Base-by-base conservation (phyloP, 2,797 vertebrate species). In the Avahi laniger region DNA sequence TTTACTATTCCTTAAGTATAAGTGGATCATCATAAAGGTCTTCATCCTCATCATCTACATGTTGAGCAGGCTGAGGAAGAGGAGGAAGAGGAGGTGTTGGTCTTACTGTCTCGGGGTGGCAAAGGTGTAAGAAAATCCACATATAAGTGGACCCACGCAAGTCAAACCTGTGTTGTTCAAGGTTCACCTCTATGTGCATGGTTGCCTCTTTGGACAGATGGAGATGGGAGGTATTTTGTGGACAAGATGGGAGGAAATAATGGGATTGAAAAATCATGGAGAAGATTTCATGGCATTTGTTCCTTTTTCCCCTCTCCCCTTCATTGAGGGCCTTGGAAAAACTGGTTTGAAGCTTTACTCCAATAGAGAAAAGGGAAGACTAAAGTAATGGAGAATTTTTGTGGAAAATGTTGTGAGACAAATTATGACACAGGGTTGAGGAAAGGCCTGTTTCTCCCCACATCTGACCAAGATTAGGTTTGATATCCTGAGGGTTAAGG, bases 131-230 rank as follows among this genome's bases (percentile, higher is more conserved):
- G 22, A 79, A 54, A 28, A 28, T 79, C 13, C 50, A 26, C 0
- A 0, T 10, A 1, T 35, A 54, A 54, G n/a, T 54, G n/a, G n/a
- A 79, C 7, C 22, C 22, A 52, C 4, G 2, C n/a, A 5, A 13
- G 35, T 54, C 50, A 79, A 38, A 79, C n/a, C n/a, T 26, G 20
- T 79, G 73, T 26, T 79, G 7, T 54, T 79, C n/a, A 17, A 22
- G 22, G 50, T 13, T 38, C n/a, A 54, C 10, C n/a, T 54, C 13
- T 15, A 35, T 4, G 30, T n/a, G 9, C 10, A 78, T 41, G 1
- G 13, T 46, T 67, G 43, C 46, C 7, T 94, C 50, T 57, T 80
- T 80, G n/a, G 35, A 26, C 4, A 86, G 14, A 59, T 80, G n/a
- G 20, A 20, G 7, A 9, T 70, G 22, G n/a, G 57, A 65, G 4